Evolutionary conservation across 2,113 vertebrate species (phyloP), one percentile per base, ranked within the genome.

Genomic region (Notiomystis cincta): DNA sequence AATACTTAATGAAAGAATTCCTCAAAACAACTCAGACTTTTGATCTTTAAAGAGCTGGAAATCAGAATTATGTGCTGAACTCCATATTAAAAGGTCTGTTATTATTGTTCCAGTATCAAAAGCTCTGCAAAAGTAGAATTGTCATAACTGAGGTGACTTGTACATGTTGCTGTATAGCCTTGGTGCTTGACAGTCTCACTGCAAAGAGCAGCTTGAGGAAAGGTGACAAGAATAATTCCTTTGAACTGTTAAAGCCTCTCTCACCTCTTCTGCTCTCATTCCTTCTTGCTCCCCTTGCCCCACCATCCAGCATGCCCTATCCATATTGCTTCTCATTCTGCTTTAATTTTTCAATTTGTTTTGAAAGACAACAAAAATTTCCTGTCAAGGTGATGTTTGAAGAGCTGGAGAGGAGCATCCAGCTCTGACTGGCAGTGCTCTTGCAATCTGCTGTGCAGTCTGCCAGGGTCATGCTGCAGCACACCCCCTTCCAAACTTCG

Each of bases 321-420:
- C 33, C 42, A 50, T 27, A 40, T 31, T 72, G 22, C n/a, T 91
- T 71, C 57, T 76, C 82, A 24, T 75, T 94, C 73, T 85, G 51
- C 70, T 91, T 85, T 67, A 67, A 50, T 91, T 93, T 93, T 96
- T 67, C 66, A 70, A 27, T 79, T 73, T 70, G 7, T 91, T 95
- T 85, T 62, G 37, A 84, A 95, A 87, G 61, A 69, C 80, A 92
- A 56, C 47, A 82, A 70, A 65, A n/a, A 15, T 23, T 62, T 81
- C 45, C 11, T 67, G 25, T 79, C 37, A 61, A 82, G n/a, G 56
- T 73, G 45, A 25, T 47, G 30, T 75, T 90, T 72, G 21, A 40
- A 65, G 44, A 79, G n/a, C 50, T 17, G 48, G 60, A 91, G 38
- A 40, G 21, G 42, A 62, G 38, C 35, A 87, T 42, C 72, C 48